These are phyloP conservation scores for Empis livida DNA, from an alignment of 2,888 invertebrate genomes.

Conservation along the genomic window DNA sequence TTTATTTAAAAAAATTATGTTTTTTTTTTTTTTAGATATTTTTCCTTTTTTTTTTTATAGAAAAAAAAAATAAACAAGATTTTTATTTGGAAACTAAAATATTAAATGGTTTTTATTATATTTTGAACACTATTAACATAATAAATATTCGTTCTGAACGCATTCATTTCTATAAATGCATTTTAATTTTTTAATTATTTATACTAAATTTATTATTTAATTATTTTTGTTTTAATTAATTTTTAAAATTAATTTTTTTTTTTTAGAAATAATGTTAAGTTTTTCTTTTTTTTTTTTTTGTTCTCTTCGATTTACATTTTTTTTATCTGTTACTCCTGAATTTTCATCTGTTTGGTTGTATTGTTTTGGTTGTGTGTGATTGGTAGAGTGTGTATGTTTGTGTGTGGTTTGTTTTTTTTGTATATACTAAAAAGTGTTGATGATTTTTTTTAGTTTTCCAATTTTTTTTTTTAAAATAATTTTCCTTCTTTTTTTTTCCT, in stretches of 20 bases:
- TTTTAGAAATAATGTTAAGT: too few relatives aligned
- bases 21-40: not conserved
- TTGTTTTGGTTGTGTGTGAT: not conserved
- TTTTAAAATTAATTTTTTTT: not conserved
- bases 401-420: not conserved
- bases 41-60: not conserved
- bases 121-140: slow-evolving; percentile 1
- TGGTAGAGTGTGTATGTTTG: not conserved
- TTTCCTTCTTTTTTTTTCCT: too few relatives aligned
- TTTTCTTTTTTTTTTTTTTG: not conserved
- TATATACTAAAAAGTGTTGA: not conserved
- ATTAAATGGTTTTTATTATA: not conserved
- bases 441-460: not conserved
- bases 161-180: slow-evolving; percentile 1
- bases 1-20: not conserved
- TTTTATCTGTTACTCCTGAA: not conserved
- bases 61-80: not conserved
- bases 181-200: not conserved
- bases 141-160: not conserved
- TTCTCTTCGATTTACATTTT: not conserved
- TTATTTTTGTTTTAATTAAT: too few relatives aligned
- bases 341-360: too few relatives aligned
- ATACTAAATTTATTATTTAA: not conserved
- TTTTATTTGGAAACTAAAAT: not conserved
- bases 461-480: too few relatives aligned